phyloP scores from a whole-genome alignment of 2,888 invertebrate genomes.

The Temnothorax unifasciatus region DNA sequence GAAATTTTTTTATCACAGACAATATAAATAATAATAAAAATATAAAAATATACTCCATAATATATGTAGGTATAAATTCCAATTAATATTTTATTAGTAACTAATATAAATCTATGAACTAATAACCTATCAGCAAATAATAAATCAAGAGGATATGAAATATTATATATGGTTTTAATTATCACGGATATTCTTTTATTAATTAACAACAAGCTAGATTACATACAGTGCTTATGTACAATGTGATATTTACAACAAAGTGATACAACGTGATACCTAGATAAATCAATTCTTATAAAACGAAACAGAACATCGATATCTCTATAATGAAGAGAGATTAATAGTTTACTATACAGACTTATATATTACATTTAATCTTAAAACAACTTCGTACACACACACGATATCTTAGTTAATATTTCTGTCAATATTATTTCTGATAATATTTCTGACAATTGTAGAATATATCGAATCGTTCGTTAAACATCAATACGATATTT shows the following conservation, averaged over 20 bases:
- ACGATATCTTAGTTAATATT: constrained; percentile 45
- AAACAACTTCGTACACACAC: constrained; percentile 41
- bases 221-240: constrained; percentile 84
- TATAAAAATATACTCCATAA: background rate
- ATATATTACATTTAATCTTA: constrained; percentile 57
- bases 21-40: background rate
- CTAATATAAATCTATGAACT: background rate
- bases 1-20: background rate
- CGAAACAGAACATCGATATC: constrained; percentile 78
- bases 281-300: constrained; percentile 80
- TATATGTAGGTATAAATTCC: background rate
- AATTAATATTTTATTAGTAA: background rate
- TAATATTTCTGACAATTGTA: constrained; percentile 39
- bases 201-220: constrained; percentile 83
- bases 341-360: constrained; percentile 65
- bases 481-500: constrained; percentile 22
- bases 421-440: constrained; percentile 25
- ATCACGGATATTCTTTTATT: constrained; percentile 83
- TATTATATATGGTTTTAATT: constrained; percentile 47
- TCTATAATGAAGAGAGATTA: constrained; percentile 60
- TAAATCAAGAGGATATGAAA: background rate
- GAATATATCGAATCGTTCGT: constrained; percentile 30
- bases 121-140: background rate
- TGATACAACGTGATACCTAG: constrained; percentile 75
- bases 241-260: constrained; percentile 82